Percentiles rank a stretch among this genome's conserved stretches.
Evolutionary conservation across 2,797 vertebrate species (phyloP).

Genomic region (Mus minutoides): DNA sequence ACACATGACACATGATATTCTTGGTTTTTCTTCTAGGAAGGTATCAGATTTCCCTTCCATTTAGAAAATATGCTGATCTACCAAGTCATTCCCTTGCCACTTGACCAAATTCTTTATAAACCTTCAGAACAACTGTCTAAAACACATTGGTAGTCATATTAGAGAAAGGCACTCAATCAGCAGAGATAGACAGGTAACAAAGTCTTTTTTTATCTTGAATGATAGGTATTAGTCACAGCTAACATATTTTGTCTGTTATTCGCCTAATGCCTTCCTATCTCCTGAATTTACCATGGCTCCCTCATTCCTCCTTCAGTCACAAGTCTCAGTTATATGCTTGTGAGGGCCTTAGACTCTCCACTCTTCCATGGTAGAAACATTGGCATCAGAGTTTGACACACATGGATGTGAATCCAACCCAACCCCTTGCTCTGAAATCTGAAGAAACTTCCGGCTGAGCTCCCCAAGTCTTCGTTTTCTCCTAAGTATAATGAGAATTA

Average conservation of each 20-base stretch:
- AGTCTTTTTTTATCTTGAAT: neutral
- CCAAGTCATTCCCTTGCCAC: neutral
- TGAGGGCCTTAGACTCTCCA: neutral
- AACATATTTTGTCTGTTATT: neutral
- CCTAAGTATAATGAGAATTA: constrained; percentile 3
- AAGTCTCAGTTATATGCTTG: neutral
- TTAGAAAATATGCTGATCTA: neutral
- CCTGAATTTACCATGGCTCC: neutral
- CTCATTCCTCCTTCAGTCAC: neutral
- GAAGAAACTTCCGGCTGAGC: neutral
- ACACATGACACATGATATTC: no score
- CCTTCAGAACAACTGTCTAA: neutral
- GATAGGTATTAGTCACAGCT: neutral
- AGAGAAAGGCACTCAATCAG: neutral
- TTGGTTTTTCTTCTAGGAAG: neutral
- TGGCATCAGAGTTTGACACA: neutral
- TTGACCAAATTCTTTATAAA: neutral
- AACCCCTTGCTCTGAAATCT: neutral
- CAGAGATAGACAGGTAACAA: neutral
- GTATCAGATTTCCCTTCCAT: neutral
- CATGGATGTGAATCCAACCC: neutral
- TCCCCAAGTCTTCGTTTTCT: neutral
- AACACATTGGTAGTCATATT: neutral
- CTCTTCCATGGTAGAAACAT: neutral
- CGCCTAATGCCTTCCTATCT: neutral